Base-by-base conservation (phyloP, 2,888 invertebrate species). In the Meiosimyza decipiens region DNA sequence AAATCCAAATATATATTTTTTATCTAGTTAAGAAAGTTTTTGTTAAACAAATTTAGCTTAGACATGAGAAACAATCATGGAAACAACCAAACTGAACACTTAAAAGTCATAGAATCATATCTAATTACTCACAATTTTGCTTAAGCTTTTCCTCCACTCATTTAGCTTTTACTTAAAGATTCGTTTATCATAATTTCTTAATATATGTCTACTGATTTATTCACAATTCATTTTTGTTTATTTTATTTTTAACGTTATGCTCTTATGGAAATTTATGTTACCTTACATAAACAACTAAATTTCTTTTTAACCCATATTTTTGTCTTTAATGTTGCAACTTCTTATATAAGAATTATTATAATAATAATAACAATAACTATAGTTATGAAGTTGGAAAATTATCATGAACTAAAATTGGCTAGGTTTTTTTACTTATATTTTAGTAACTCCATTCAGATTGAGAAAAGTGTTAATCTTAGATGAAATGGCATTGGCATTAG, bases 251-350 rank as follows among this genome's bases (percentile, higher is more conserved):
- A 55, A 18, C 13, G 49, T 63, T 47, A 54, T 40, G 13, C 62
- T 63, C 63, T 54, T 40, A 49, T 68, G 16, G 50, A 59, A 62
- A 70, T 52, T 70, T 47, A 59, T 59, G 15, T 49, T 57, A 49
- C 16, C 52, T 68, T 22, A 78, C 75, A 77, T 63, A 73, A 64
- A 75, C 73, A 74, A 76, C 74, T 71, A 68, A 80, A 78, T 79
- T 80, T 82, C 76, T 77, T 74, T 82, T 83, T 81, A 80, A 80
- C 79, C 79, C 83, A 80, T 84, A 84, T 78, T 85, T 84, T 85
- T 86, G 87, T 86, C 86, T 86, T 86, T 85, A 86, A 86, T 86
- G 87, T 86, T 86, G 86, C 86, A 86, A 86, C 87, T 86, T 84
- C 82, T 85, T 82, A 80, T 80, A 80, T 76, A 71, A 75, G 78